Evolutionary conservation across 2,888 invertebrate species (phyloP).

Genomic region (Microplitis manilae): DNA sequence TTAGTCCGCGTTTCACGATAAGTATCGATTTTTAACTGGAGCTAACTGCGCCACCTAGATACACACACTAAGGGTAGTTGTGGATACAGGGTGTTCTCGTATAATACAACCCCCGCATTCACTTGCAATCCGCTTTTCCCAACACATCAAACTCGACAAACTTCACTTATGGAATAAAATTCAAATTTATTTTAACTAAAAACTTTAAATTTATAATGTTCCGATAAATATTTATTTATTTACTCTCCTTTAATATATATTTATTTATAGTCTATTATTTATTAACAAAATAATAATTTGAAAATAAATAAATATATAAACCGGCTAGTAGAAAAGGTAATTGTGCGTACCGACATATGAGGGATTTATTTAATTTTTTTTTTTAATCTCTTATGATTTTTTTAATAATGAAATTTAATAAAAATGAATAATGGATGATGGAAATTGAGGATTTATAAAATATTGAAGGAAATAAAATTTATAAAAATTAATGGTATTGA

Average conservation of each 20-base stretch:
- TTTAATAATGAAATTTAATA: too few relatives aligned
- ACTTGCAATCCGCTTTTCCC: conserved; percentile 22
- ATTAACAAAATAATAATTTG: too few relatives aligned
- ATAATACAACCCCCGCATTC: conserved; percentile 31
- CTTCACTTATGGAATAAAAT: background rate
- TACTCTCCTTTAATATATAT: too few relatives aligned
- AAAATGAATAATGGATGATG: too few relatives aligned
- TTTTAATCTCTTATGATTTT: too few relatives aligned
- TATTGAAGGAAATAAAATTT: background rate
- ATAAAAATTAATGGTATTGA: background rate
- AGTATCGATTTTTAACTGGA: conserved; percentile 68
- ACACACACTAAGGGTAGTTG: background rate
- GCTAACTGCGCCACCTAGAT: conserved; percentile 64
- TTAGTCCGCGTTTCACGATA: conserved; percentile 64
- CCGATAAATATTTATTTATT: too few relatives aligned
- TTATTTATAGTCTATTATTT: too few relatives aligned
- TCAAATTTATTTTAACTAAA: background rate
- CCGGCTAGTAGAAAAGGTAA: too few relatives aligned
- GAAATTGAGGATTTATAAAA: background rate
- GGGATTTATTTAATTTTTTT: too few relatives aligned
- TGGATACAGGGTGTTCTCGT: conserved; percentile 30
- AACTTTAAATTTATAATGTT: too few relatives aligned
- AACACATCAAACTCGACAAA: conserved; percentile 11
- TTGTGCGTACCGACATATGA: too few relatives aligned
- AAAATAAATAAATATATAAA: too few relatives aligned